A percentile compares a stretch with the other conserved stretches of the same genome.
Conservation (phyloP, 1,140 invertebrate genomes). For the Radopholus similis region DNA sequence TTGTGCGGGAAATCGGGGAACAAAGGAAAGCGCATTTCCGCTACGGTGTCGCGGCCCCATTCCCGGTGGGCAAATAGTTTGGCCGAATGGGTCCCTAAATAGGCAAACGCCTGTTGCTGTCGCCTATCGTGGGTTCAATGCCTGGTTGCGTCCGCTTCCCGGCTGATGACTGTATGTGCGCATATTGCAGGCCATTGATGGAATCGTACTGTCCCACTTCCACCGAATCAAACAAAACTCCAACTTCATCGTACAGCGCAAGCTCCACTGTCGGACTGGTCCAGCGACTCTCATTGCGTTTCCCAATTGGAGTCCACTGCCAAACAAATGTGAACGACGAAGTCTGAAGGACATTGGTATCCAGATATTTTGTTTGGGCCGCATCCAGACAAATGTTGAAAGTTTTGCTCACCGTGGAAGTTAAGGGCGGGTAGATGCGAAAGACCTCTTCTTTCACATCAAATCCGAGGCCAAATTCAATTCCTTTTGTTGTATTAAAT, state of each 20-base stretch:
- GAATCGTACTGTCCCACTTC: slow-evolving; percentile 5
- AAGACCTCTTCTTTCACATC: slow-evolving; percentile 54
- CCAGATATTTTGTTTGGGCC: too few relatives aligned
- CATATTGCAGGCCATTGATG: slow-evolving; percentile 8
- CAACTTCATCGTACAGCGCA: slow-evolving; percentile 5
- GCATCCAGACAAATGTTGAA: too few relatives aligned
- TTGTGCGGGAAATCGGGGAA: too few relatives aligned
- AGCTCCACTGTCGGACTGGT: slow-evolving; percentile 15
- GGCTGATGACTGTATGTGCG: neutral
- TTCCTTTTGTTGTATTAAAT: slow-evolving; percentile 2
- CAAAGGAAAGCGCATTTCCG: too few relatives aligned
- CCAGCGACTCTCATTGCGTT: neutral
- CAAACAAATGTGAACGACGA: slow-evolving; percentile 8
- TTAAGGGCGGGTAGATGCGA: slow-evolving; percentile 27
- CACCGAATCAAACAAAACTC: neutral
- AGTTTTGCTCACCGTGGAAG: slow-evolving; percentile 28
- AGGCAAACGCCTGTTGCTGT: too few relatives aligned
- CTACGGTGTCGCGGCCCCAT: too few relatives aligned
- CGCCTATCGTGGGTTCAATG: too few relatives aligned
- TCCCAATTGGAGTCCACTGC: slow-evolving; percentile 19
- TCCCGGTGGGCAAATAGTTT: too few relatives aligned
- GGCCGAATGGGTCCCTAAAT: too few relatives aligned
- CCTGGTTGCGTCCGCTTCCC: too few relatives aligned
- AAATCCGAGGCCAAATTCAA: slow-evolving; percentile 40
- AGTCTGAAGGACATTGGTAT: too few relatives aligned